A percentile compares a stretch with the other conserved stretches of the same genome.
Conservation (phyloP, 1,140 invertebrate genomes). For the Limonius californicus region DNA sequence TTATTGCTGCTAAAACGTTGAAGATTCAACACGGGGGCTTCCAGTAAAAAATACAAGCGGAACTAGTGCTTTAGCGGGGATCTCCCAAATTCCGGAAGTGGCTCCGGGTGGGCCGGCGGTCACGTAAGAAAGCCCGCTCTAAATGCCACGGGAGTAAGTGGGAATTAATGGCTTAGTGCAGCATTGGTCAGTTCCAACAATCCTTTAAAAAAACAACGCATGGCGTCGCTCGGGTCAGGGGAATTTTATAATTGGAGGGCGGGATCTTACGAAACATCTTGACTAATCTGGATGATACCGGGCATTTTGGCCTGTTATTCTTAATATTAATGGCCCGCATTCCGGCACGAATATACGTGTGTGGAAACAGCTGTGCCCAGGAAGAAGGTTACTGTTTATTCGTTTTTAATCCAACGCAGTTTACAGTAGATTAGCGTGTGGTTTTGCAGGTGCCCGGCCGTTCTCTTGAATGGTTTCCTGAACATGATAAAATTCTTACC, state of each 20-base stretch:
- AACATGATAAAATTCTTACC: not conserved
- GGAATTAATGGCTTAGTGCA: not conserved
- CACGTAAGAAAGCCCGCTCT: not conserved
- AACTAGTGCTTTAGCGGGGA: not conserved
- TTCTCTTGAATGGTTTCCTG: constrained; percentile 1
- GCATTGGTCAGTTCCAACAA: not conserved
- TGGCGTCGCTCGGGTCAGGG: not conserved
- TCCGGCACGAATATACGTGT: constrained; percentile 1
- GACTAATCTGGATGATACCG: not conserved
- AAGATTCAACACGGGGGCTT: constrained; percentile 7
- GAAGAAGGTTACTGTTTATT: constrained; percentile 1
- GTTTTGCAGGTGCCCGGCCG: not conserved
- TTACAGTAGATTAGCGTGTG: constrained; percentile 4
- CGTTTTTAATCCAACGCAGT: constrained; percentile 6
- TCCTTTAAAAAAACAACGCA: not conserved
- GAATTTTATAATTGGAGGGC: not conserved
- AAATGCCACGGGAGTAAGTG: not conserved
- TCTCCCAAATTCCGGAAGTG: not conserved
- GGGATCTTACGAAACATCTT: not conserved
- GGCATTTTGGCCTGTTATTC: not conserved
- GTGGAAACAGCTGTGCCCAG: not conserved
- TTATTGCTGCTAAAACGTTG: constrained; percentile 3
- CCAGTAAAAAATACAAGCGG: constrained; percentile 2
- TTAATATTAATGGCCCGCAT: constrained; percentile 3
- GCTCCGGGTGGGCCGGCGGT: not conserved